These are phyloP conservation scores for Polydrusus tereticollis DNA, from an alignment of 2,888 invertebrate species.

Conservation along the genomic window DNA sequence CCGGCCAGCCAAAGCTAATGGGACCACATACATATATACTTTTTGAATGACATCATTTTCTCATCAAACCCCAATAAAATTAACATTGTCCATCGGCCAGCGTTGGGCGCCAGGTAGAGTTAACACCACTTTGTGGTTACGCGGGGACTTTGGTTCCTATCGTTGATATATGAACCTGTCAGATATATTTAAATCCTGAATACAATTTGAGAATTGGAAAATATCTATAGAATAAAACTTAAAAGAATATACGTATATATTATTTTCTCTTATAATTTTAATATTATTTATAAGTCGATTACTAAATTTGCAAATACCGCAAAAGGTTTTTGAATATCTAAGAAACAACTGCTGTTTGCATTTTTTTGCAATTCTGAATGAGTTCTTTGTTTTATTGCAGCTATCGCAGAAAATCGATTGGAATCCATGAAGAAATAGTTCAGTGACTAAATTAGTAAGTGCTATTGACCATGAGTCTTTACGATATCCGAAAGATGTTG, in stretches of 20 bases:
- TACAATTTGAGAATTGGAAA: background rate
- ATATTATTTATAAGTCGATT: no score
- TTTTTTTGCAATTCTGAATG: no score
- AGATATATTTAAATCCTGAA: conserved; percentile 29
- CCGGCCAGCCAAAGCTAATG: conserved; percentile 63
- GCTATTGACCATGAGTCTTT: no score
- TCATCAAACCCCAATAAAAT: conserved; percentile 66
- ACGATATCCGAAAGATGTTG: no score
- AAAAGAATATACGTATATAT: background rate
- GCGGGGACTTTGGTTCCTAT: conserved; percentile 35
- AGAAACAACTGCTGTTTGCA: no score
- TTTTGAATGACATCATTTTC: conserved; percentile 66
- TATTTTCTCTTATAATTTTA: no score
- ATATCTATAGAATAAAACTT: background rate
- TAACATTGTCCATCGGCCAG: conserved; percentile 62
- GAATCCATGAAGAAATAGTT: no score
- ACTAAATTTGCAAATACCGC: no score
- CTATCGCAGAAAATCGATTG: no score
- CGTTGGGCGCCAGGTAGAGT: conserved; percentile 60
- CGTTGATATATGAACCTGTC: conserved; percentile 39
- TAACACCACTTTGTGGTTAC: conserved; percentile 55
- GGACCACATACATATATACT: conserved; percentile 65
- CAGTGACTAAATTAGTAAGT: no score
- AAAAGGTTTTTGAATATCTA: no score
- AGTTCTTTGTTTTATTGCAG: no score